A percentile compares a stretch with the other conserved stretches of the same genome.
phyloP scores from a whole-genome alignment of 2,888 invertebrate genomes.

The Bellardia pandia region DNA sequence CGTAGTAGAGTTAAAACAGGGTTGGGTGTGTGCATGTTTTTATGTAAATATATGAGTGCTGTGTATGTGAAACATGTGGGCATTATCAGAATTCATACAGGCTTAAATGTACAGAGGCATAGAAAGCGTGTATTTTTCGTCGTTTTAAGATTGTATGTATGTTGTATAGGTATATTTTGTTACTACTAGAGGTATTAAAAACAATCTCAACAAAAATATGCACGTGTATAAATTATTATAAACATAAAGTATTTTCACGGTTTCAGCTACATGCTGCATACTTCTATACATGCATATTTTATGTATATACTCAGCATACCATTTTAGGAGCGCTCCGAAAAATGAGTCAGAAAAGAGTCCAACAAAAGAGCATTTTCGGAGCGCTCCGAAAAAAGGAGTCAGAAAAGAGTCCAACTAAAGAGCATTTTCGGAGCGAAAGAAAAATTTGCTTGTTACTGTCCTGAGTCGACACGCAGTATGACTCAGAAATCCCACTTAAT shows the following conservation, averaged over 20 bases:
- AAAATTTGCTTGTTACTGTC: too few relatives aligned
- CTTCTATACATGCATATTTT: neutral
- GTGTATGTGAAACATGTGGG: neutral
- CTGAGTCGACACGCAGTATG: too few relatives aligned
- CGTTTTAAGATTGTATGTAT: neutral
- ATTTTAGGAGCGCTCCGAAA: too few relatives aligned
- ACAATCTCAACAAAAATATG: conserved; percentile 20
- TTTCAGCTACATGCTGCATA: neutral
- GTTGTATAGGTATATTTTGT: neutral
- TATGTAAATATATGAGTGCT: neutral
- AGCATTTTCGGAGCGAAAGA: too few relatives aligned
- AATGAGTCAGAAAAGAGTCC: too few relatives aligned
- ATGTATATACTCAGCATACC: too few relatives aligned
- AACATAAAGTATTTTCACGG: conserved; percentile 30
- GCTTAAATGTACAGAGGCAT: neutral
- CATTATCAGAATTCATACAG: neutral
- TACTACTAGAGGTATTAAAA: conserved; percentile 19
- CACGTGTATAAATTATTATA: conserved; percentile 33
- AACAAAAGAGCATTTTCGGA: too few relatives aligned
- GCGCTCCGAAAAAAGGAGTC: too few relatives aligned
- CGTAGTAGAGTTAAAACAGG: neutral
- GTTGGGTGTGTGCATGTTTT: neutral
- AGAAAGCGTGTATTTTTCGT: neutral
- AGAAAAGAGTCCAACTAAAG: too few relatives aligned
- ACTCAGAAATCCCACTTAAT: too few relatives aligned